Evolutionary conservation across 2,888 invertebrate species (phyloP).

Genomic region (Rotaria sp.): DNA sequence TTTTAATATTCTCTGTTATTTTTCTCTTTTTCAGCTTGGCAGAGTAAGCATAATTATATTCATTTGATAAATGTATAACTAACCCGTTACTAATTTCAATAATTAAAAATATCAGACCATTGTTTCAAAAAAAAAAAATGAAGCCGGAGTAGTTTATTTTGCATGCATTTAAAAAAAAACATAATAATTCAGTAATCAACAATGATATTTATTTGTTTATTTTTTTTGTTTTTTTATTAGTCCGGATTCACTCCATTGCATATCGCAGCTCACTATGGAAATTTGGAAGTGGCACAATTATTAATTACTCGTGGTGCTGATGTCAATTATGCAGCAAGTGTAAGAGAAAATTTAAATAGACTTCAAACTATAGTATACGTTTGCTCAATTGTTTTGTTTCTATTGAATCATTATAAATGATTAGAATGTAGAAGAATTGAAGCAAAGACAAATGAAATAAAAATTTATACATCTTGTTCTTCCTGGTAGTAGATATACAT

Average conservation of each 20-base stretch:
- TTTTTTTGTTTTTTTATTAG: conserved; percentile 47
- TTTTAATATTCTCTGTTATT: neutral
- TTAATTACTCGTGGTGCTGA: conserved; percentile 92
- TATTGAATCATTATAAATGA: neutral
- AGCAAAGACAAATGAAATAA: no score
- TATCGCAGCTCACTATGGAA: conserved; percentile 97
- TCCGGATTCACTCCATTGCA: conserved; percentile 97
- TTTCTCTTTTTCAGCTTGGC: conserved; percentile 15
- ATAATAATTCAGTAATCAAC: neutral
- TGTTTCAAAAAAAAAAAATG: neutral
- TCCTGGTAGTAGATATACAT: no score
- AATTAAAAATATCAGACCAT: neutral
- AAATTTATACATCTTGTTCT: no score
- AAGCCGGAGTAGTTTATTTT: neutral
- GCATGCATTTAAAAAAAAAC: neutral
- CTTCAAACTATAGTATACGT: neutral
- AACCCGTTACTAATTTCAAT: neutral
- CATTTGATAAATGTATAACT: neutral
- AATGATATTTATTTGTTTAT: neutral
- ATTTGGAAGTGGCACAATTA: conserved; percentile 85
- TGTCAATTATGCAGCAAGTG: conserved; percentile 92
- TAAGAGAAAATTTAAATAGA: conserved; percentile 46
- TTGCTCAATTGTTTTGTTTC: neutral
- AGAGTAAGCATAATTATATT: neutral
- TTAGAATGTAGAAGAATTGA: no score